A percentile compares a stretch with the other conserved stretches of the same genome.
Conservation (phyloP, 2,113 vertebrate species). For the Pardalotus punctatus region DNA sequence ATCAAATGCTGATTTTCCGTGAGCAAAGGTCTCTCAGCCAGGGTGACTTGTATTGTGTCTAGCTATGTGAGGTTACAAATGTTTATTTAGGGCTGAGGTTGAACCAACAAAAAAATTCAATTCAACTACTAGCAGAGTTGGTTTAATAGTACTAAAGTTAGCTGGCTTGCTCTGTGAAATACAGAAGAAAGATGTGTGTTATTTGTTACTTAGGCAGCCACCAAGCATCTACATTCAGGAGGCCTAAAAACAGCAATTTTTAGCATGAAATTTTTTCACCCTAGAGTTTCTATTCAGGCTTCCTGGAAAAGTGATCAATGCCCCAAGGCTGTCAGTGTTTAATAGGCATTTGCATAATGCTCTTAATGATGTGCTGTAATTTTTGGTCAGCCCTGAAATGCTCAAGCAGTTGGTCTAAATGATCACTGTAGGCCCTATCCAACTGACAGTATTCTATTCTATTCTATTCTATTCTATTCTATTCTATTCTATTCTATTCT, state of each 20-base stretch:
- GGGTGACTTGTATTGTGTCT: constrained; percentile 22
- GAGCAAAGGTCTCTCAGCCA: constrained; percentile 32
- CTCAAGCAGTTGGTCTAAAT: neutral
- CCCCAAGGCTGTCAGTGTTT: neutral
- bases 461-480: neutral
- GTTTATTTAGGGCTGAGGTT: constrained; percentile 1
- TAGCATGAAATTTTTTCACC: neutral
- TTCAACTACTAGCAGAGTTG: neutral
- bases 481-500: neutral
- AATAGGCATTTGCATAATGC: neutral
- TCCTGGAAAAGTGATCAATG: neutral
- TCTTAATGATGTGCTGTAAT: neutral
- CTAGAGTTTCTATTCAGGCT: neutral
- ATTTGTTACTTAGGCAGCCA: neutral
- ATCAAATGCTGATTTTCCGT: neutral
- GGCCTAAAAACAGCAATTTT: neutral
- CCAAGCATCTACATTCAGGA: neutral
- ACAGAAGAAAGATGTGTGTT: neutral
- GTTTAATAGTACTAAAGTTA: neutral
- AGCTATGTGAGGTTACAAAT: neutral
- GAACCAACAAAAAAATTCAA: neutral
- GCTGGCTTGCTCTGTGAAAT: neutral
- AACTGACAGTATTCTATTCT: neutral
- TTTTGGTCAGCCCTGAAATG: neutral
- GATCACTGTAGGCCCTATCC: neutral